phyloP scores from a whole-genome alignment of 2,888 invertebrate species.

The Antheraea assamensis region DNA sequence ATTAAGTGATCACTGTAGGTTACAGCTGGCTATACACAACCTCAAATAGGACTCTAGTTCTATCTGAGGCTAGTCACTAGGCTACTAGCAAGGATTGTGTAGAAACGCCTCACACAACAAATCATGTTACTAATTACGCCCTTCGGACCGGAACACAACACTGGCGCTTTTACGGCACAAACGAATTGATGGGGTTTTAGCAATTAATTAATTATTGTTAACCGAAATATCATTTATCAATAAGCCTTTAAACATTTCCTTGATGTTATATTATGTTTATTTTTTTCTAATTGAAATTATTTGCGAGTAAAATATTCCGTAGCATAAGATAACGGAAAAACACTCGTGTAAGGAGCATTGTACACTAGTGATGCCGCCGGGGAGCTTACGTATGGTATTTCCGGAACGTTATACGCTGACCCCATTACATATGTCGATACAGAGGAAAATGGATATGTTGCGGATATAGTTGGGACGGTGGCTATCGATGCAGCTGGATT shows the following conservation, averaged over 20 bases:
- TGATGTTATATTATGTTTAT: conserved; percentile 19
- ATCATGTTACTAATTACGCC: neutral
- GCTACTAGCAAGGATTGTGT: neutral
- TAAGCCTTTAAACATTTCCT: neutral
- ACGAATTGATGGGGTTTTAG: neutral
- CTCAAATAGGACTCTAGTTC: neutral
- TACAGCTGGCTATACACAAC: neutral
- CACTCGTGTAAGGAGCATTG: conserved; percentile 38
- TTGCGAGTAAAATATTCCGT: conserved; percentile 45
- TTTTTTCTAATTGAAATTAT: conserved; percentile 17
- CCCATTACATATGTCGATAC: conserved; percentile 54
- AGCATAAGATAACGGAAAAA: conserved; percentile 43
- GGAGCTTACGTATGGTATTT: conserved; percentile 40
- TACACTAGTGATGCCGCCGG: conserved; percentile 40
- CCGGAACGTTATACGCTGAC: conserved; percentile 48
- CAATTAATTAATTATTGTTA: neutral
- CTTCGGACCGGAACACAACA: neutral
- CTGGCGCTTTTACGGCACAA: neutral
- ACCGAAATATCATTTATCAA: conserved; percentile 7
- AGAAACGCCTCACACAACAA: neutral
- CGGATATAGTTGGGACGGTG: conserved; percentile 30
- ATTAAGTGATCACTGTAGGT: no score
- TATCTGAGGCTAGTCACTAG: neutral
- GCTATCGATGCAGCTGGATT: conserved; percentile 24
- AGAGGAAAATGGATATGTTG: conserved; percentile 38